phyloP scores from a whole-genome alignment of 2,888 invertebrate species.

The Parascotia fuliginaria region DNA sequence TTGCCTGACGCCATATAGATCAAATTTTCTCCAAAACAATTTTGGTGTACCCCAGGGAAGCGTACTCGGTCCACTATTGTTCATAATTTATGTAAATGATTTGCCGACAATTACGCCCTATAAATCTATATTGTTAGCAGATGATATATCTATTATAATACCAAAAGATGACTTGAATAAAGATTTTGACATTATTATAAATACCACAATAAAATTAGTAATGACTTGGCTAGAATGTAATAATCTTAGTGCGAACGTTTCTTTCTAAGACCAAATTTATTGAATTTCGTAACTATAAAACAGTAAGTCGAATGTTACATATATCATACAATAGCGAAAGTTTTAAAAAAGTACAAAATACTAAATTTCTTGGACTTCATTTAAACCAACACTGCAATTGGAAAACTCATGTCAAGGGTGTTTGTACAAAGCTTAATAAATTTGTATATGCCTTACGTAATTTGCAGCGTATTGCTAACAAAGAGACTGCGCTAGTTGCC shows the following conservation, averaged over 20 bases:
- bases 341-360: no score
- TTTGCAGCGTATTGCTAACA: neutral
- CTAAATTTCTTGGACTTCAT: neutral
- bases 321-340: no score
- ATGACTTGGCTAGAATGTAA: neutral
- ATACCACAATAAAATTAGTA: neutral
- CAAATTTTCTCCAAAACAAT: neutral
- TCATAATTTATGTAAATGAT: constrained; percentile 14
- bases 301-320: neutral
- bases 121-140: constrained; percentile 11
- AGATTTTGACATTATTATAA: no score
- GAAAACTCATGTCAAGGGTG: neutral
- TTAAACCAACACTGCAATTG: neutral
- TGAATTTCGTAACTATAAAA: constrained; percentile 5
- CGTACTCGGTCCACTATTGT: constrained; percentile 15
- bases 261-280: neutral
- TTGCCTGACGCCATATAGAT: neutral
- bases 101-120: constrained; percentile 5
- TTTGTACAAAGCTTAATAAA: neutral
- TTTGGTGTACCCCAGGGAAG: constrained; percentile 16
- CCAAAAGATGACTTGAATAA: no score
- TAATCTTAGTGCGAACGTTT: constrained; percentile 2
- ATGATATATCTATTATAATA: constrained; percentile 11
- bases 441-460: neutral
- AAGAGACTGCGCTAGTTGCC: neutral